Evolutionary conservation across 2,888 invertebrate species (phyloP).

Genomic region (Apodemia zela): DNA sequence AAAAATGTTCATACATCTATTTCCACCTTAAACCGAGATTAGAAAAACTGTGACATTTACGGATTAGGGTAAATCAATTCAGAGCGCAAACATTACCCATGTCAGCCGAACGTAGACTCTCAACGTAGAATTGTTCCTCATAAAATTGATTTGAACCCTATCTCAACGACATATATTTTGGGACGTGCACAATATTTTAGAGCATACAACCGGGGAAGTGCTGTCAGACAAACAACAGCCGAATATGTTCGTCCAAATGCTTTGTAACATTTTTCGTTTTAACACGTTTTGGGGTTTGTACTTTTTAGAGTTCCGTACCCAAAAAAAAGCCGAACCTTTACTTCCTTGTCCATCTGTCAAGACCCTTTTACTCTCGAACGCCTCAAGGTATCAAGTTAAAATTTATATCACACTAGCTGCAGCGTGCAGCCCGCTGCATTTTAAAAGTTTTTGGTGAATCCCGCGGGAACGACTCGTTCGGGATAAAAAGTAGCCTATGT

Average conservation of each 20-base stretch:
- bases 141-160: conserved; percentile 64
- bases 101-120: conserved; percentile 46
- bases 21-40: conserved; percentile 33
- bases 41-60: conserved; percentile 64
- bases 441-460: no score
- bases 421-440: no score
- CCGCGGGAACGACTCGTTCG: no score
- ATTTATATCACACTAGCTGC: no score
- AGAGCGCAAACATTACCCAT: conserved; percentile 62
- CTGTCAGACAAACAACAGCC: conserved; percentile 61
- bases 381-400: no score
- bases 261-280: conserved; percentile 57
- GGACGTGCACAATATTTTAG: conserved; percentile 49
- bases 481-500: no score
- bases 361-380: no score
- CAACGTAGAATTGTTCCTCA: conserved; percentile 54
- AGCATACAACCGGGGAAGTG: conserved; percentile 43
- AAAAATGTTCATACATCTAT: no score
- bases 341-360: no score
- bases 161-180: conserved; percentile 57
- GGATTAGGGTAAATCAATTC: conserved; percentile 73
- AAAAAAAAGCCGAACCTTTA: no score
- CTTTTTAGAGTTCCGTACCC: no score
- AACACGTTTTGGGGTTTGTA: conserved; percentile 24
- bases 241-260: conserved; percentile 60